Evolutionary conservation across 2,888 invertebrate genomes (phyloP), one percentile per base, ranked within the genome.

Genomic region (Phragmatobia fuliginosa): DNA sequence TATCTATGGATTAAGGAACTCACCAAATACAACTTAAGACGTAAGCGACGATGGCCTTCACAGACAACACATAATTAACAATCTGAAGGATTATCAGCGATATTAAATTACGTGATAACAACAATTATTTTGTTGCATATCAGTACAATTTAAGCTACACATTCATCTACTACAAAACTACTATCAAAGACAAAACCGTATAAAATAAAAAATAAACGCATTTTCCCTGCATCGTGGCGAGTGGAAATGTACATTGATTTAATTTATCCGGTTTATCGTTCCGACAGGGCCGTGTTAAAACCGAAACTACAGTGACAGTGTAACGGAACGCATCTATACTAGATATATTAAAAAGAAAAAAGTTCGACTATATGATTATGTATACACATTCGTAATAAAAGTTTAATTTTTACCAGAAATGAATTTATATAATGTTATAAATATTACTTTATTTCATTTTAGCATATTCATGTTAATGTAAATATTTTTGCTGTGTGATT

Each of bases 291-390:
- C 61, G 70, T 72, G 69, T 69, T 60, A 18, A 31, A 68, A 63
- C 41, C 60, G 41, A 76, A 72, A 68, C 11, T 56, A 63, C 33
- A 71, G 61, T 72, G 71, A 73, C 67, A 78, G 68, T 49, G 18
- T 72, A 72, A 71, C 66, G 69, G 68, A 72, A 69, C 41, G 18
- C 25, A 31, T 66, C 59, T 69, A 67, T 60, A n/a, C 31, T 21
- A 32, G 21, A 25, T 38, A 62, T 66, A 52, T 38, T 52, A 14
- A 61, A 58, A 67, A 78, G 66, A 64, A 41, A n/a, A 16, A 28
- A 28, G 28, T 28, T 28, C 16, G 2, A 25, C 62, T 62, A 16
- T 41, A 62, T 28, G 62, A 38, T 62, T 14, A 6, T 28, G 28
- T 62, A 18, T 62, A 33, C 10, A 38, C 3, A 36, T 36, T 21